Conservation (phyloP, 2,888 invertebrate species). For the Phyllotreta striolata region DNA sequence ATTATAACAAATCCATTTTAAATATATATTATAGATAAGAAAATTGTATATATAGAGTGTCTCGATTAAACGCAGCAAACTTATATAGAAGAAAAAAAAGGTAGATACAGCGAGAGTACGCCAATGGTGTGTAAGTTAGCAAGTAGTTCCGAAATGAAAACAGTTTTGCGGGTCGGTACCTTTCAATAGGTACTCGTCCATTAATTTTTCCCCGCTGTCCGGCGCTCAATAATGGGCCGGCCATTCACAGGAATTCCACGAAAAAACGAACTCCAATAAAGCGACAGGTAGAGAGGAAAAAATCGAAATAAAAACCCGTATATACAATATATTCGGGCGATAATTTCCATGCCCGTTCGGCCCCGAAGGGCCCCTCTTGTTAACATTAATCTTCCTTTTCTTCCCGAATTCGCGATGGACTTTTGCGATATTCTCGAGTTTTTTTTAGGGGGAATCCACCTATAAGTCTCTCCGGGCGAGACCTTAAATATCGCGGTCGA, state of each 20-base stretch:
- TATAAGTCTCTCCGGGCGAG: too few species aligned
- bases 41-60: too few species aligned
- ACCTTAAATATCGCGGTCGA: too few species aligned
- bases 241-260: constrained; percentile 33
- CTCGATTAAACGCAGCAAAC: too few species aligned
- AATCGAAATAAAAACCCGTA: background rate
- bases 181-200: constrained; percentile 32
- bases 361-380: constrained; percentile 27
- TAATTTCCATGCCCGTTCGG: constrained; percentile 34
- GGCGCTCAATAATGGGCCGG: constrained; percentile 26
- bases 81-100: too few species aligned
- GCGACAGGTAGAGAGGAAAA: constrained; percentile 35
- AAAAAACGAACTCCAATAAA: constrained; percentile 36
- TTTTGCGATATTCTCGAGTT: too few species aligned
- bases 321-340: constrained; percentile 27
- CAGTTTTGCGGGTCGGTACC: constrained; percentile 30
- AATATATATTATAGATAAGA: too few species aligned
- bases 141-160: constrained; percentile 22
- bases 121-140: constrained; percentile 9
- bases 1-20: too few species aligned
- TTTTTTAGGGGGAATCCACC: too few species aligned
- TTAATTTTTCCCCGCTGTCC: constrained; percentile 22
- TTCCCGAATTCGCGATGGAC: too few species aligned
- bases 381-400: constrained; percentile 37
- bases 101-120: background rate